These are phyloP conservation scores for Genyomyrus donnyi DNA, from an alignment of 2,113 vertebrate species.

Conservation along the genomic window DNA sequence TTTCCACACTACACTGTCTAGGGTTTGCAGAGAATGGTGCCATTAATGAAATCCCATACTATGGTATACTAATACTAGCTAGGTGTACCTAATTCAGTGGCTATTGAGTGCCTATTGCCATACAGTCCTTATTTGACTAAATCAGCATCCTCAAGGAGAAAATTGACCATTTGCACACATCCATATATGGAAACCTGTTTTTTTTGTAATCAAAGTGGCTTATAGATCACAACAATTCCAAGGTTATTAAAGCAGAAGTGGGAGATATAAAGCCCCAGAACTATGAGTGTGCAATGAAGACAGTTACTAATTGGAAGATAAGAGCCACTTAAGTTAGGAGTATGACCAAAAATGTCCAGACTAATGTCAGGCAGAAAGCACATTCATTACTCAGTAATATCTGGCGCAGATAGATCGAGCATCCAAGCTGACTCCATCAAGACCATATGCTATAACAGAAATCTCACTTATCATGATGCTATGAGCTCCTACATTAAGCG, in stretches of 20 bases:
- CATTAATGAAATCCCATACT: neutral
- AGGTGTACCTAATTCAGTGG: neutral
- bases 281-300: neutral
- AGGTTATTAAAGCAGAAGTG: neutral
- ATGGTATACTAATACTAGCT: neutral
- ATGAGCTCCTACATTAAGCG: neutral
- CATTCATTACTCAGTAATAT: neutral
- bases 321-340: neutral
- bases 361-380: neutral
- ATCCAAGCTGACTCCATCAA: neutral
- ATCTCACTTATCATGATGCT: neutral
- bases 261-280: neutral
- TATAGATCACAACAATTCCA: neutral
- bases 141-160: neutral
- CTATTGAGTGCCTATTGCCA: neutral
- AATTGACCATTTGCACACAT: neutral
- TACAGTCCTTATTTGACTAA: neutral
- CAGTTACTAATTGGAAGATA: neutral
- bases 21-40: neutral
- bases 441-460: neutral
- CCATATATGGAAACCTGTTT: neutral
- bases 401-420: neutral
- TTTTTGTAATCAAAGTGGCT: neutral
- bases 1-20: neutral
- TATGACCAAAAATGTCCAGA: neutral